Conservation (phyloP, 2,113 vertebrate genomes). For the Scartelaos histophorus region DNA sequence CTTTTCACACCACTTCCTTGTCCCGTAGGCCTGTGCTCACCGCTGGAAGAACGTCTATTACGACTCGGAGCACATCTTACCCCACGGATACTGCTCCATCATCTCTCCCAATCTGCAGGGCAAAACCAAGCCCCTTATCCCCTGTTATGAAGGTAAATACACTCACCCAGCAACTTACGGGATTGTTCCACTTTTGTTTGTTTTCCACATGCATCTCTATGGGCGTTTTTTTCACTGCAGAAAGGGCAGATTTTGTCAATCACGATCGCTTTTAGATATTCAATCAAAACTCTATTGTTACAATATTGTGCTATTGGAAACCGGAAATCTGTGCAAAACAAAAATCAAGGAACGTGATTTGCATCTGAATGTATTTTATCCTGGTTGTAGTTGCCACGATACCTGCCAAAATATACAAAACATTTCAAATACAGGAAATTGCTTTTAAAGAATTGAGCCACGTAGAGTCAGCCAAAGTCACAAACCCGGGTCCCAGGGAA, state of each 20-base stretch:
- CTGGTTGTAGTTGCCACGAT: not conserved
- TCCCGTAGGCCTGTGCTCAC: conserved; percentile 90
- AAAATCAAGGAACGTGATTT: not conserved
- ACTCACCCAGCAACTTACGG: not conserved
- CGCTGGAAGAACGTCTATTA: conserved; percentile 99
- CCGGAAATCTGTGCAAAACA: not conserved
- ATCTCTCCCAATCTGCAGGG: conserved; percentile 88
- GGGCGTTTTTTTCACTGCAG: too few species aligned
- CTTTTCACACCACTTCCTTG: conserved; percentile 21
- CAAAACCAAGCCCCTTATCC: conserved; percentile 82
- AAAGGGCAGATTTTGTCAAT: too few species aligned
- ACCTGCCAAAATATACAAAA: not conserved
- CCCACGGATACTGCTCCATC: conserved; percentile 93
- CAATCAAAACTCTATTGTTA: too few species aligned
- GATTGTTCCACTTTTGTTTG: too few species aligned
- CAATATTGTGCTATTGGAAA: too few species aligned
- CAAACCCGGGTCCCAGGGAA: not conserved
- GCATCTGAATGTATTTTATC: not conserved
- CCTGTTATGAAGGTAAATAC: conserved; percentile 93
- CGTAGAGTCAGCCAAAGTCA: not conserved
- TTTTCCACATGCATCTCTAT: too few species aligned
- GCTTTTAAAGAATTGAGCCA: not conserved
- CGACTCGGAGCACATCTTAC: conserved; percentile 88
- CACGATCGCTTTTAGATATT: too few species aligned
- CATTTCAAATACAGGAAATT: not conserved